Evolutionary conservation across 2,888 invertebrate genomes (phyloP).

Genomic region (Tromatobia lineatoria): DNA sequence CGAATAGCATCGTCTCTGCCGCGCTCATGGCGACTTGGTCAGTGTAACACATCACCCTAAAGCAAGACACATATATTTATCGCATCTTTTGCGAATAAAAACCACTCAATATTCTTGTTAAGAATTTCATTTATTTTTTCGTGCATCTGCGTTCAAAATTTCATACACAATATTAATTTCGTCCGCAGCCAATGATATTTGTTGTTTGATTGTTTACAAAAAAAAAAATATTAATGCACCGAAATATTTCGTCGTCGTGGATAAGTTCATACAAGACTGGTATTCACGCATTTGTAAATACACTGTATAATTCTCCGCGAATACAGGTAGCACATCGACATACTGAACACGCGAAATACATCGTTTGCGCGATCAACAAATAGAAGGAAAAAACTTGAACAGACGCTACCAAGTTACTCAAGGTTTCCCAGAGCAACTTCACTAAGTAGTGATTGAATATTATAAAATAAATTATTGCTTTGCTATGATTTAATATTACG

Average conservation of each 20-base stretch:
- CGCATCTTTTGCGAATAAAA: neutral
- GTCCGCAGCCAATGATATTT: neutral
- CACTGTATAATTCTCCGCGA: neutral
- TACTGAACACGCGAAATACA: neutral
- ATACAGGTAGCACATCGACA: constrained; percentile 2
- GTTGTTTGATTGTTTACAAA: neutral
- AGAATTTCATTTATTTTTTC: constrained; percentile 31
- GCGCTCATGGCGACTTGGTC: too few relatives aligned
- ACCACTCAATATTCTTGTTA: neutral
- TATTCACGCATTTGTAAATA: neutral
- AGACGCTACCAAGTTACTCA: neutral
- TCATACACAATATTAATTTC: constrained; percentile 36
- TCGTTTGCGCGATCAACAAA: neutral
- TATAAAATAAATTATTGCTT: constrained; percentile 26
- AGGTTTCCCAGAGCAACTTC: neutral
- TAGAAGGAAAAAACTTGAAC: neutral
- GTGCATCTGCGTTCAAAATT: constrained; percentile 21
- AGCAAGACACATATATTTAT: neutral
- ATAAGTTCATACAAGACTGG: neutral
- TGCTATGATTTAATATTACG: neutral
- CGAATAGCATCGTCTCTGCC: too few relatives aligned
- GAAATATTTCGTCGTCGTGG: neutral
- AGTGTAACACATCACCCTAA: too few relatives aligned
- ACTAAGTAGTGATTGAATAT: neutral
- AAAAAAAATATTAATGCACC: neutral